Evolutionary conservation across 2,888 invertebrate species (phyloP).

Genomic region (Deilephila porcellus): DNA sequence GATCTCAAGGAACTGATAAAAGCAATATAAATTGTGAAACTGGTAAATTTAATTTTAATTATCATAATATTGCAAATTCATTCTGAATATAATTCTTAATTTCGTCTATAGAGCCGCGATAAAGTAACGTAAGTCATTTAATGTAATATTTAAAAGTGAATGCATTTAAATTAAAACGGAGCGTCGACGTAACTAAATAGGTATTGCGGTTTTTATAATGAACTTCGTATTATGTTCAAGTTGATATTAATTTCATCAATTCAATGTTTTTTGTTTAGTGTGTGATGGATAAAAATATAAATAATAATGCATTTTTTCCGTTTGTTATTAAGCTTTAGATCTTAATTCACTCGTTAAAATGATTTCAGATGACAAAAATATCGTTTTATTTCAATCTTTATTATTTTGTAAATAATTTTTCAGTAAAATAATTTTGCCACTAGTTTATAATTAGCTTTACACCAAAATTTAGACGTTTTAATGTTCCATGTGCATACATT

Average conservation of each 20-base stretch:
- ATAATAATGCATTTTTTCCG: conserved; percentile 39
- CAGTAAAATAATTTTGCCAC: conserved; percentile 68
- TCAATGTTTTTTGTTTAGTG: conserved; percentile 20
- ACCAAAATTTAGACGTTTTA: conserved; percentile 78
- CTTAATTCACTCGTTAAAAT: conserved; percentile 18
- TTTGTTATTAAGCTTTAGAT: not conserved
- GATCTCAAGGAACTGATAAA: conserved; percentile 1
- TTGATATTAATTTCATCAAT: conserved; percentile 28
- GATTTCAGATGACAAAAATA: conserved; percentile 22
- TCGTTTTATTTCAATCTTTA: not conserved
- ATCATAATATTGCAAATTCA: not conserved
- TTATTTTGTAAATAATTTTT: conserved; percentile 42
- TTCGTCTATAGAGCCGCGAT: not conserved
- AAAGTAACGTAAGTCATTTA: not conserved
- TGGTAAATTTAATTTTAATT: not conserved
- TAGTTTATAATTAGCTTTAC: conserved; percentile 80
- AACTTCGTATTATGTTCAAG: conserved; percentile 33
- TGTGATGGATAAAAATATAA: conserved; percentile 15
- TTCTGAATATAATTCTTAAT: not conserved
- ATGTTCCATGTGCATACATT: conserved; percentile 48
- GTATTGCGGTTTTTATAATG: conserved; percentile 19
- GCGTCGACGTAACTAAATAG: conserved; percentile 11
- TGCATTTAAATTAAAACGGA: conserved; percentile 25
- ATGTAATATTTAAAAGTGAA: conserved; percentile 10
- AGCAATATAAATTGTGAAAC: not conserved